A percentile compares a stretch with the other conserved stretches of the same genome.
Conservation (phyloP, 2,113 vertebrate genomes). For the Mellivora capensis region DNA sequence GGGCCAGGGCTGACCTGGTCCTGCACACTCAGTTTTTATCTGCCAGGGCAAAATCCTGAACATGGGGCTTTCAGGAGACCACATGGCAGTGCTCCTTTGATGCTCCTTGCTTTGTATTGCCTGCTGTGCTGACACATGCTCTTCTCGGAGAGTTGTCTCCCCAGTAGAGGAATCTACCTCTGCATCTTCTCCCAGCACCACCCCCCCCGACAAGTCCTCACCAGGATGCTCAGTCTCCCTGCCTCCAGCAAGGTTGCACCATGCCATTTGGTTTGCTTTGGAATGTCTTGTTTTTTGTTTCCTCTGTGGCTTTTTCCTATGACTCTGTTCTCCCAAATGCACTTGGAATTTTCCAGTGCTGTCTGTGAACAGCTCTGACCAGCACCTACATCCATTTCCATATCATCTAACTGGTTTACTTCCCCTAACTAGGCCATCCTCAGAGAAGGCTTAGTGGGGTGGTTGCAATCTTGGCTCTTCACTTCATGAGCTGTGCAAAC, state of each 20-base stretch:
- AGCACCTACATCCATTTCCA: not conserved
- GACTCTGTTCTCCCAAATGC: not conserved
- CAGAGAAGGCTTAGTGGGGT: not conserved
- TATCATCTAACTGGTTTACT: not conserved
- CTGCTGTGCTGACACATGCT: not conserved
- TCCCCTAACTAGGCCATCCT: not conserved
- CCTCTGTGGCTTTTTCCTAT: not conserved
- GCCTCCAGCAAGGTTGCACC: not conserved
- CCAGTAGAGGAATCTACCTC: not conserved
- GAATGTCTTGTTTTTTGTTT: not conserved
- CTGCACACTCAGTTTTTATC: not conserved
- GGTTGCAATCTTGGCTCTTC: not conserved
- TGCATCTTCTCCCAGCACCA: not conserved
- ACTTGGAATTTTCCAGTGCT: not conserved
- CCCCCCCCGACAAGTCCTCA: not conserved
- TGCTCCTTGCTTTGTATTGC: not conserved
- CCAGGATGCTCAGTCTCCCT: not conserved
- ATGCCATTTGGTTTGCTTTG: not conserved
- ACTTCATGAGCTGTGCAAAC: not conserved
- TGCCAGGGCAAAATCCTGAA: not conserved
- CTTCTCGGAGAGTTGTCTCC: not conserved
- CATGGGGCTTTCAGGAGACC: not conserved
- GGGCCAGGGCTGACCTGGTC: fast-evolving
- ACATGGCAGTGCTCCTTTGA: not conserved
- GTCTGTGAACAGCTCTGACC: not conserved